Percentiles rank a stretch among this genome's conserved stretches.
These are phyloP conservation scores for Eupithecia exiguata DNA, from an alignment of 2,888 invertebrate genomes.

Conservation along the genomic window DNA sequence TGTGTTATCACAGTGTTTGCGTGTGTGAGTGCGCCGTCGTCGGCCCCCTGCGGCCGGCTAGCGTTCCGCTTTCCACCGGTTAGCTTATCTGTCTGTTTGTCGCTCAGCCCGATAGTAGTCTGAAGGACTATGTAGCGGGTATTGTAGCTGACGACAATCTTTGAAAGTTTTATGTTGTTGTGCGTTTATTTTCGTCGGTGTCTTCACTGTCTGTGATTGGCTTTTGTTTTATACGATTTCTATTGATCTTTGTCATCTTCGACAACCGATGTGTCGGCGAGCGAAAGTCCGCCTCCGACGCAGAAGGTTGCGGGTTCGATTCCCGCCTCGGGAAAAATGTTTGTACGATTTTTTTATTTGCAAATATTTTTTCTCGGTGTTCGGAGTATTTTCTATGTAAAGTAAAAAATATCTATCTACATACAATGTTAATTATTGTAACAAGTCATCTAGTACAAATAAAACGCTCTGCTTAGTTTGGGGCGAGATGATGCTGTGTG, in stretches of 20 bases:
- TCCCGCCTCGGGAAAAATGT: no score
- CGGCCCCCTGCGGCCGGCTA: conserved; percentile 75
- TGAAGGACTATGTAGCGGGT: conserved; percentile 7
- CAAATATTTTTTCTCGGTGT: no score
- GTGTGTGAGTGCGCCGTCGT: conserved; percentile 52
- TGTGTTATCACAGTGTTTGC: conserved; percentile 61
- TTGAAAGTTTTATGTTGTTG: conserved; percentile 1
- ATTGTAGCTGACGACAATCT: conserved; percentile 16
- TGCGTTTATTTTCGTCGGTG: background rate
- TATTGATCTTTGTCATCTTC: background rate
- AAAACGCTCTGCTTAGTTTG: no score
- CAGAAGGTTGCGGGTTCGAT: no score
- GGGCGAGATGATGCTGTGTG: no score
- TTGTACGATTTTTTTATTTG: no score
- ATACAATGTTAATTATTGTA: no score
- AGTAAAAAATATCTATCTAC: no score
- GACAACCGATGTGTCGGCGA: no score
- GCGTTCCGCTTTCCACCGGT: conserved; percentile 70
- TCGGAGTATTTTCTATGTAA: no score
- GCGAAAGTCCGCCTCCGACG: no score
- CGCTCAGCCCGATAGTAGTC: conserved; percentile 42
- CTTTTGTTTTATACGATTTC: background rate
- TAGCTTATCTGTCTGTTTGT: conserved; percentile 65
- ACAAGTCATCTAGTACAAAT: no score
- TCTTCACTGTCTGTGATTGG: background rate